Conservation (phyloP, 2,797 vertebrate genomes). For the Ctenopoma multispine region DNA sequence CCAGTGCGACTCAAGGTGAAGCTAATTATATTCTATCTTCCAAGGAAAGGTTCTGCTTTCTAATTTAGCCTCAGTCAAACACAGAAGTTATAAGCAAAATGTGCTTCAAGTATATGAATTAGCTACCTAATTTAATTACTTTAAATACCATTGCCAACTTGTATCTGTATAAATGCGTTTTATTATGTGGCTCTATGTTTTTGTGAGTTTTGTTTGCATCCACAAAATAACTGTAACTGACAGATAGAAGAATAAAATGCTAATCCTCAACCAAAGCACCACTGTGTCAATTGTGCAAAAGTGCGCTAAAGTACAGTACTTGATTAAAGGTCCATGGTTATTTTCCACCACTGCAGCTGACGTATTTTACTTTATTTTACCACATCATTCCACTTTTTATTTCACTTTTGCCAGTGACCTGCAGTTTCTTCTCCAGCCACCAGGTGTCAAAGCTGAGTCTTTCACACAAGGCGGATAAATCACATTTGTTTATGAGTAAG, state of each 20-base stretch:
- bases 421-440: constrained; percentile 49
- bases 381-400: constrained; percentile 1
- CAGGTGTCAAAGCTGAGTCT: constrained; percentile 70
- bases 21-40: neutral
- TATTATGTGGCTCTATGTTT: neutral
- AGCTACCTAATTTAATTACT: neutral
- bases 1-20: neutral
- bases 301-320: neutral
- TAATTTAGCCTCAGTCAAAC: neutral
- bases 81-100: neutral
- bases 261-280: neutral
- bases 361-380: neutral
- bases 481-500: constrained; percentile 65
- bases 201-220: neutral
- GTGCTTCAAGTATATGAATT: neutral
- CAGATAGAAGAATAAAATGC: neutral
- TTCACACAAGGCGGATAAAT: constrained; percentile 47
- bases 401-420: neutral
- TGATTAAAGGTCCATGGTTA: neutral
- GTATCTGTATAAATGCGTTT: neutral
- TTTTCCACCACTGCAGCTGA: neutral
- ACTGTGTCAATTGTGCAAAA: neutral
- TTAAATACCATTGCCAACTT: neutral
- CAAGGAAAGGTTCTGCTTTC: neutral
- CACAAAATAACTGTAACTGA: neutral